A percentile compares a stretch with the other conserved stretches of the same genome.
Evolutionary conservation across 2,797 vertebrate genomes (phyloP).

Genomic region (Trichosurus vulpecula): DNA sequence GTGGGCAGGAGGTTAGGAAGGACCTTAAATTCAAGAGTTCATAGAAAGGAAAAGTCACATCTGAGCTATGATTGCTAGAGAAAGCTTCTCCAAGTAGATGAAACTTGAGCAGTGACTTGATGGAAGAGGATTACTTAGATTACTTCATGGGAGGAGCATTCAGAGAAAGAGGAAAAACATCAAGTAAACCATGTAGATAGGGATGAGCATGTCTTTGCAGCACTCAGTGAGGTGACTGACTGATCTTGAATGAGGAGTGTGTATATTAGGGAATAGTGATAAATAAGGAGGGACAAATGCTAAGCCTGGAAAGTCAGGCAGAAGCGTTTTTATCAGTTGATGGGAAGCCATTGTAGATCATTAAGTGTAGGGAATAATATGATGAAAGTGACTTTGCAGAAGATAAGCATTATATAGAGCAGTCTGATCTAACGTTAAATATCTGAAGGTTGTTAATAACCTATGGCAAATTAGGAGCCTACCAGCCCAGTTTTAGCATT

Average conservation of each 20-base stretch:
- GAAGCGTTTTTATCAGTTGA: neutral
- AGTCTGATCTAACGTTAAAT: neutral
- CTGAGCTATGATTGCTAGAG: neutral
- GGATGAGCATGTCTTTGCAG: neutral
- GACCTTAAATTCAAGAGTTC: neutral
- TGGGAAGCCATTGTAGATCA: neutral
- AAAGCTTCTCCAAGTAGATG: neutral
- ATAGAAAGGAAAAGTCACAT: neutral
- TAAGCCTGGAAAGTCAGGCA: neutral
- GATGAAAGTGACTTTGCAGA: constrained; percentile 26
- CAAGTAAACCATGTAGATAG: neutral
- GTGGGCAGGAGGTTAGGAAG: neutral
- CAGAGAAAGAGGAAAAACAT: neutral
- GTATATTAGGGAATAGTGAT: neutral
- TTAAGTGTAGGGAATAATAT: neutral
- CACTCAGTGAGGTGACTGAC: neutral
- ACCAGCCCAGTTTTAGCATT: constrained; percentile 7
- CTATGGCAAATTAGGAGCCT: neutral
- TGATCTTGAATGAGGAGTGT: neutral
- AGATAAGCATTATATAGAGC: neutral
- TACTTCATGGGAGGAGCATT: neutral
- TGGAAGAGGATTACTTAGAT: neutral
- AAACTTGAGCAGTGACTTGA: neutral
- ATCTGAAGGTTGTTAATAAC: constrained; percentile 9
- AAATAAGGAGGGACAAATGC: neutral